These are phyloP conservation scores for Ophion ventricosus DNA, from an alignment of 2,888 invertebrate genomes.

Conservation along the genomic window DNA sequence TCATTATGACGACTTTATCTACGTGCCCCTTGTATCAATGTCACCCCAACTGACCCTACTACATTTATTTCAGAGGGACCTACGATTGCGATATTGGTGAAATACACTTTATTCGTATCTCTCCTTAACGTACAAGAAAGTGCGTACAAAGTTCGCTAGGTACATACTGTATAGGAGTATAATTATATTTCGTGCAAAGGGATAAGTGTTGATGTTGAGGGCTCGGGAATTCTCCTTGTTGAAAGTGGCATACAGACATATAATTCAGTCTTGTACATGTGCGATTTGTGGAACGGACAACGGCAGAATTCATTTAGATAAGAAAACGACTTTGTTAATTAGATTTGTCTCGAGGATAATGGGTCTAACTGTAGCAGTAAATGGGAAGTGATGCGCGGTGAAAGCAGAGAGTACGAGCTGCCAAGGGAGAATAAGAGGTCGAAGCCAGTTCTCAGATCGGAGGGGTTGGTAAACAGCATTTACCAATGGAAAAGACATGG, in stretches of 20 bases:
- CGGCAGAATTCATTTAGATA: slow-evolving; percentile 54
- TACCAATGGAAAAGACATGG: neutral
- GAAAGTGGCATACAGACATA: neutral
- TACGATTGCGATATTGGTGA: too few relatives aligned
- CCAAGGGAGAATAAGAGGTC: slow-evolving; percentile 13
- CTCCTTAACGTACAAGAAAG: too few relatives aligned
- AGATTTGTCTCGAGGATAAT: slow-evolving; percentile 52
- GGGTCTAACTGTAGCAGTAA: slow-evolving; percentile 29
- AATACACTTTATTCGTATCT: too few relatives aligned
- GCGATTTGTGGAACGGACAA: slow-evolving; percentile 43
- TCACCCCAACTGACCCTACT: too few relatives aligned
- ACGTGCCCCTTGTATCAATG: too few relatives aligned
- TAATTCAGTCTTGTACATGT: neutral
- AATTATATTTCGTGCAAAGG: slow-evolving; percentile 8
- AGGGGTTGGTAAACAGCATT: slow-evolving; percentile 3
- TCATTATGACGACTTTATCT: too few relatives aligned
- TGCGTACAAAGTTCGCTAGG: neutral
- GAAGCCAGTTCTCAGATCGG: slow-evolving; percentile 15
- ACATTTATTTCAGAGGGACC: too few relatives aligned
- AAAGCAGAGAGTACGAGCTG: neutral
- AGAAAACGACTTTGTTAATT: slow-evolving; percentile 57
- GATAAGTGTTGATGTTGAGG: slow-evolving; percentile 7
- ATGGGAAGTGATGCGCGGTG: slow-evolving; percentile 11
- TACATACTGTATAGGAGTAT: neutral
- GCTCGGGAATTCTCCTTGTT: neutral